These are phyloP conservation scores for Coregonus clupeaformis DNA, from an alignment of 2,113 vertebrate genomes.

Conservation along the genomic window DNA sequence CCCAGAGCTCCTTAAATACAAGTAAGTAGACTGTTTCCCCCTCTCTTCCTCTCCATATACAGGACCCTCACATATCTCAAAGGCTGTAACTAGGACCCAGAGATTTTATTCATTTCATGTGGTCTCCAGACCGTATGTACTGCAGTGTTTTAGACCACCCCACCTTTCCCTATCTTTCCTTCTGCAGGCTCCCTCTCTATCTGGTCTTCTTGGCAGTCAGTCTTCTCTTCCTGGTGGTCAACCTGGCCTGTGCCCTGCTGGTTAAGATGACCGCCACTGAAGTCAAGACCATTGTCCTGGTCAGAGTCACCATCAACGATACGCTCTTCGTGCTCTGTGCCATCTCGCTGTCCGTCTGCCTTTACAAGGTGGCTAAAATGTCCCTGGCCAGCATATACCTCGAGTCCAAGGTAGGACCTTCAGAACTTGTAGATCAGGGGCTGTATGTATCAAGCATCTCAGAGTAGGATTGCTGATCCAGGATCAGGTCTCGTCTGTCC, in stretches of 20 bases:
- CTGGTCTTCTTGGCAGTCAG: conserved; percentile 80
- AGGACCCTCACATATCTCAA: conserved; percentile 77
- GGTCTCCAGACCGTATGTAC: no score
- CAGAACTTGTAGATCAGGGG: no score
- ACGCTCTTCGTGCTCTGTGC: conserved; percentile 85
- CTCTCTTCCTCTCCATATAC: conserved; percentile 13
- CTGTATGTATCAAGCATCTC: no score
- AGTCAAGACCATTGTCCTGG: conserved; percentile 80
- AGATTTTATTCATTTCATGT: no score
- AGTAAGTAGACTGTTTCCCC: conserved; percentile 64
- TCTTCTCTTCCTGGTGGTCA: conserved; percentile 85
- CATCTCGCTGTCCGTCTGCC: conserved; percentile 83
- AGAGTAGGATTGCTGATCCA: no score
- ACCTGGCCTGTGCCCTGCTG: conserved; percentile 83
- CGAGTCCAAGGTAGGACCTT: conserved; percentile 81
- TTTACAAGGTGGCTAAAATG: conserved; percentile 92
- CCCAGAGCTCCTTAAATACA: conserved; percentile 84
- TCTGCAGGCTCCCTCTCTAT: conserved; percentile 64
- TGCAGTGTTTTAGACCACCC: no score
- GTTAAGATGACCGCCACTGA: conserved; percentile 80
- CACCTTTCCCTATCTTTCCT: neutral
- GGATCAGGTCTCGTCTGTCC: no score
- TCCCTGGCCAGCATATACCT: conserved; percentile 87
- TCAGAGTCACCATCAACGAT: conserved; percentile 87
- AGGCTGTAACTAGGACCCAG: no score